Percentiles rank a stretch among this genome's conserved stretches.
Evolutionary conservation across 2,797 vertebrate species (phyloP).

Genomic region (Propithecus deckenii): DNA sequence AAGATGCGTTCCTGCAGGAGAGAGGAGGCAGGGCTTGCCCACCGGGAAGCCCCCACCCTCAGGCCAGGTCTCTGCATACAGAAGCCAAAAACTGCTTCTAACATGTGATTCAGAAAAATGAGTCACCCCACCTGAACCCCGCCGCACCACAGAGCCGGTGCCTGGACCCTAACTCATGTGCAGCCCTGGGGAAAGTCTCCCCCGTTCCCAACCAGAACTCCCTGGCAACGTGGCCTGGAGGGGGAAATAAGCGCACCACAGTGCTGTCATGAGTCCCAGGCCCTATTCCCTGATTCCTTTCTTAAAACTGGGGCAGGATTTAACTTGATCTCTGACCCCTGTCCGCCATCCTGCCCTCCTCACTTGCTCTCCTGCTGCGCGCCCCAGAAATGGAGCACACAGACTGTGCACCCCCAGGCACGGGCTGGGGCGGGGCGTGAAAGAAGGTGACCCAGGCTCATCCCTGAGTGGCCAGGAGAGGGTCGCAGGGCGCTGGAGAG

Average conservation of each 20-base stretch:
- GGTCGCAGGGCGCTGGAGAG: background rate
- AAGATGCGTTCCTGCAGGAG: conserved; percentile 94
- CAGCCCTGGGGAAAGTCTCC: background rate
- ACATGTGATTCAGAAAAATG: background rate
- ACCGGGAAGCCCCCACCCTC: background rate
- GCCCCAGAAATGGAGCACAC: conserved; percentile 42
- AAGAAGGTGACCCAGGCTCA: background rate
- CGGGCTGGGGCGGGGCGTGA: background rate
- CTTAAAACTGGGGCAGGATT: conserved; percentile 60
- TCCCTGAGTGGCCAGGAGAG: background rate
- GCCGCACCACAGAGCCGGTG: background rate
- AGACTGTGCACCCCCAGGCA: background rate
- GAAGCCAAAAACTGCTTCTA: background rate
- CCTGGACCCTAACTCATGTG: background rate
- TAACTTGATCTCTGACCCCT: conserved; percentile 23
- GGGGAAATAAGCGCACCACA: background rate
- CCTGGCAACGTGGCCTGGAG: background rate
- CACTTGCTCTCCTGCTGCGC: conserved; percentile 25
- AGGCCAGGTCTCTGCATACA: background rate
- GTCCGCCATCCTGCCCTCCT: background rate
- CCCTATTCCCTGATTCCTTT: background rate
- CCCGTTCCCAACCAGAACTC: background rate
- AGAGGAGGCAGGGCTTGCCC: conserved; percentile 3
- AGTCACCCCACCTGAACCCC: background rate
- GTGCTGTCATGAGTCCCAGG: background rate